phyloP scores from a whole-genome alignment of 2,797 vertebrate genomes.

The Hydrocynus forskahlii region DNA sequence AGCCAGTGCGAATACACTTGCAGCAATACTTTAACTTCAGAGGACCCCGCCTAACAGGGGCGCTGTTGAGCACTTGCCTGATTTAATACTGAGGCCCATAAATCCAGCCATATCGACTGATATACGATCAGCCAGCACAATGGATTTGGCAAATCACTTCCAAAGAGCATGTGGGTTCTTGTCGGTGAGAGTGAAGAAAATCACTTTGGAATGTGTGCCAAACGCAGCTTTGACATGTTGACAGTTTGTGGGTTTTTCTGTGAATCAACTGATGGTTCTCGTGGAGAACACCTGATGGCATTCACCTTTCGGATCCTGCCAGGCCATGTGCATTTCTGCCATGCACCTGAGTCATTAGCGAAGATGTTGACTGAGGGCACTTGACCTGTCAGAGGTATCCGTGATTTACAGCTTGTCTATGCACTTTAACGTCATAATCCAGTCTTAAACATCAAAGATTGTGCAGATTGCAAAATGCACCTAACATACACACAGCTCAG shows the following conservation, averaged over 20 bases:
- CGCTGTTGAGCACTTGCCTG: not conserved
- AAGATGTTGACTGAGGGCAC: conserved; percentile 15
- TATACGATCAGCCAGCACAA: conserved; percentile 7
- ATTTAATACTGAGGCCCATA: conserved; percentile 8
- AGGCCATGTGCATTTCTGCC: not conserved
- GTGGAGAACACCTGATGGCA: conserved; percentile 18
- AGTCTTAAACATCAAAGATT: not conserved
- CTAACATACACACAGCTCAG: not conserved
- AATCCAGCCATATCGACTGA: conserved; percentile 10
- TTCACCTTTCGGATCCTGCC: conserved; percentile 26
- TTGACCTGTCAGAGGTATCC: not conserved
- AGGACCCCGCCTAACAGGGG: conserved; percentile 8
- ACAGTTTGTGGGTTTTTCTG: conserved; percentile 50
- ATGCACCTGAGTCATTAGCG: conserved; percentile 1
- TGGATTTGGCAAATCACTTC: conserved; percentile 20
- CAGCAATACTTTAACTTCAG: conserved; percentile 14
- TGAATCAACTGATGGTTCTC: conserved; percentile 28
- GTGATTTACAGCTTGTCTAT: conserved; percentile 23
- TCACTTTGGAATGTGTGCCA: conserved; percentile 28
- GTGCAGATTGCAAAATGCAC: not conserved
- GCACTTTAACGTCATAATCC: not conserved
- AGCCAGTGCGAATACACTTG: conserved; percentile 31
- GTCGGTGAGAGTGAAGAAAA: conserved; percentile 5
- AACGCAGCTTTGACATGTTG: conserved; percentile 44
- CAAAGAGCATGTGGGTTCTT: conserved; percentile 36